These are phyloP conservation scores for Octomys mimax DNA, from an alignment of 2,797 vertebrate species.

Conservation along the genomic window DNA sequence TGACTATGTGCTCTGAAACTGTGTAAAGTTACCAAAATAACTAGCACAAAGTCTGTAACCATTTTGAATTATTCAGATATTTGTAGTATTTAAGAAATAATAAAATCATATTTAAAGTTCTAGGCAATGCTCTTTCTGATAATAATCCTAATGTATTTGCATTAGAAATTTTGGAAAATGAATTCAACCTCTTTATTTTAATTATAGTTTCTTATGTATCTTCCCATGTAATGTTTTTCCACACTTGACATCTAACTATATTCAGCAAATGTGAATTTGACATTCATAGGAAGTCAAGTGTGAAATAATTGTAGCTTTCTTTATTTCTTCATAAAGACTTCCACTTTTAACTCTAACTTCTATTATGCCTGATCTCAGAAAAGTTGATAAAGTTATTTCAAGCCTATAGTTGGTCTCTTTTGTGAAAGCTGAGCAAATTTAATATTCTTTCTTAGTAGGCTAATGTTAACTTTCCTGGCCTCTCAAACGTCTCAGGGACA, in stretches of 20 bases:
- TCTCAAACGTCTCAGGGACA: not conserved
- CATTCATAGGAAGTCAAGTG: not conserved
- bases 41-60: constrained; percentile 70
- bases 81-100: constrained; percentile 45
- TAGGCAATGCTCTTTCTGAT: not conserved
- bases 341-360: not conserved
- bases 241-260: constrained; percentile 29
- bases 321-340: constrained; percentile 47
- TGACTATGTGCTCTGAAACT: constrained; percentile 86
- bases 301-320: constrained; percentile 20
- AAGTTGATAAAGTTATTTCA: constrained; percentile 43
- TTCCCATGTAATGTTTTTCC: constrained; percentile 11
- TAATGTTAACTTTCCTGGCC: not conserved
- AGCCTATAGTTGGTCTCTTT: not conserved
- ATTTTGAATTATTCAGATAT: constrained; percentile 48
- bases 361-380: constrained; percentile 20
- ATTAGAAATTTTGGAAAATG: constrained; percentile 41
- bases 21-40: constrained; percentile 83
- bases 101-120: constrained; percentile 4
- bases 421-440: not conserved
- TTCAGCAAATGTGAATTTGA: constrained; percentile 56
- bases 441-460: not conserved
- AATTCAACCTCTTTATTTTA: constrained; percentile 45
- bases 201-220: constrained; percentile 48
- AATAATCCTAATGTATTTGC: constrained; percentile 39